Percentiles rank a stretch among this genome's conserved stretches.
phyloP scores from a whole-genome alignment of 2,797 vertebrate species.

The Ctenochaetus hawaiiensis region DNA sequence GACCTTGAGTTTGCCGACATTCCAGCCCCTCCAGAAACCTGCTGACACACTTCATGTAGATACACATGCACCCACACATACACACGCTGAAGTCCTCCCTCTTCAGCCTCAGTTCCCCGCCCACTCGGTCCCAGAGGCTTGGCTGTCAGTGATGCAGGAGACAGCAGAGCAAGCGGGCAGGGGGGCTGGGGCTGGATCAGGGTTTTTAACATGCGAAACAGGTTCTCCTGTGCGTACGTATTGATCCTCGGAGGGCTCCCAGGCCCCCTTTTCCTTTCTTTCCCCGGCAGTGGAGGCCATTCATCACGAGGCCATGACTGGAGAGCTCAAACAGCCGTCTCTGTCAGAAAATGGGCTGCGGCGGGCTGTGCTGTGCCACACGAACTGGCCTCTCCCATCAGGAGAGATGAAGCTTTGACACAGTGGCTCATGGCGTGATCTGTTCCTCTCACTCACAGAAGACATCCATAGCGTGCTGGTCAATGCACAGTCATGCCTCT shows the following conservation, averaged over 20 bases:
- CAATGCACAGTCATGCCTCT: slow-evolving; percentile 63
- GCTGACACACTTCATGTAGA: slow-evolving; percentile 81
- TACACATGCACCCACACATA: slow-evolving; percentile 54
- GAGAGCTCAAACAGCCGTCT: slow-evolving; percentile 81
- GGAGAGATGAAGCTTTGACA: slow-evolving; percentile 69
- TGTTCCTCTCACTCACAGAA: slow-evolving; percentile 64
- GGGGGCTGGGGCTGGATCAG: slow-evolving; percentile 59
- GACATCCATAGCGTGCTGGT: slow-evolving; percentile 66
- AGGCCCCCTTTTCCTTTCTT: slow-evolving; percentile 77
- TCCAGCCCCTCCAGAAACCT: slow-evolving; percentile 78
- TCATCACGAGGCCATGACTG: slow-evolving; percentile 84
- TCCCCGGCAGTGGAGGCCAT: slow-evolving; percentile 81
- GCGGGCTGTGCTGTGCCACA: slow-evolving; percentile 54
- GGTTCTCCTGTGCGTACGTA: slow-evolving; percentile 79
- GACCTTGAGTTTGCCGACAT: slow-evolving; percentile 86
- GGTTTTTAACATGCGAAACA: slow-evolving; percentile 85
- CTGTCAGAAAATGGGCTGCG: slow-evolving; percentile 75
- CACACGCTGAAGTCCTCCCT: slow-evolving; percentile 60
- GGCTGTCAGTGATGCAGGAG: slow-evolving; percentile 78
- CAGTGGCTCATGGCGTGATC: slow-evolving; percentile 57
- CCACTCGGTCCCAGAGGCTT: slow-evolving; percentile 72
- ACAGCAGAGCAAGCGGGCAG: slow-evolving; percentile 54
- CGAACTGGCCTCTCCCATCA: slow-evolving; percentile 65
- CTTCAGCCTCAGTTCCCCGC: slow-evolving; percentile 58
- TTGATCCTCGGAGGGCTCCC: slow-evolving; percentile 85